These are phyloP conservation scores for Drosophila lutescens DNA, from an alignment of 2,888 invertebrate genomes.

Conservation along the genomic window DNA sequence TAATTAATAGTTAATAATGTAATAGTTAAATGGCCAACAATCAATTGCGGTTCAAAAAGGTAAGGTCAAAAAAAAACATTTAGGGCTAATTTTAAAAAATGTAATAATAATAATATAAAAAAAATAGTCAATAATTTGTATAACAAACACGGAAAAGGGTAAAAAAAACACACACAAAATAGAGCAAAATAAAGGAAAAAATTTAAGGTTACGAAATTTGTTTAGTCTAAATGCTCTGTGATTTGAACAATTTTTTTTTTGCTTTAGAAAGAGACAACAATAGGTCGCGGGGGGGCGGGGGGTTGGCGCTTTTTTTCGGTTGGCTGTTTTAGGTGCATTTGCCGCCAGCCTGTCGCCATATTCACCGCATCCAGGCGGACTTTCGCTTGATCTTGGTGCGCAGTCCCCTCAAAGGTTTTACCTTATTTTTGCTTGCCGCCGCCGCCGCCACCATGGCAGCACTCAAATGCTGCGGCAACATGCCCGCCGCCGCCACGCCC, in stretches of 20 bases:
- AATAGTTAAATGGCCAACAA: slow-evolving; percentile 62
- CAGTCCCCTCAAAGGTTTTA: slow-evolving; percentile 80
- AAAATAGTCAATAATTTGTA: slow-evolving; percentile 33
- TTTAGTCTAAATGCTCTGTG: slow-evolving; percentile 59
- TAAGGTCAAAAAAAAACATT: slow-evolving; percentile 47
- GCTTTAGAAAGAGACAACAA: slow-evolving; percentile 63
- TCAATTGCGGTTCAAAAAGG: slow-evolving; percentile 20
- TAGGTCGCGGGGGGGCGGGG: slow-evolving; percentile 11
- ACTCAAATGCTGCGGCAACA: slow-evolving; percentile 53
- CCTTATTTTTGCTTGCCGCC: slow-evolving; percentile 54
- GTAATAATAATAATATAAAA: slow-evolving; percentile 16
- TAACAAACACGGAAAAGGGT: slow-evolving; percentile 19
- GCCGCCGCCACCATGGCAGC: slow-evolving; percentile 48
- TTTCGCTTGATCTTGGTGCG: slow-evolving; percentile 84
- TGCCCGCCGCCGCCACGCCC: neutral
- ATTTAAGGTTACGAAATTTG: slow-evolving; percentile 20
- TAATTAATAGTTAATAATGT: slow-evolving; percentile 8
- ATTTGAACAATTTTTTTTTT: slow-evolving; percentile 51
- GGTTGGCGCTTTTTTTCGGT: neutral
- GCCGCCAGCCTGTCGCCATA: slow-evolving; percentile 62
- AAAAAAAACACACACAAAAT: neutral
- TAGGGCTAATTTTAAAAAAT: slow-evolving; percentile 41
- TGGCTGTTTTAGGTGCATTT: slow-evolving; percentile 16
- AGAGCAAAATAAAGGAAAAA: slow-evolving; percentile 7
- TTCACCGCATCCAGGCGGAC: slow-evolving; percentile 83